phyloP scores from a whole-genome alignment of 2,797 vertebrate species.

The Aotus griseimembra region DNA sequence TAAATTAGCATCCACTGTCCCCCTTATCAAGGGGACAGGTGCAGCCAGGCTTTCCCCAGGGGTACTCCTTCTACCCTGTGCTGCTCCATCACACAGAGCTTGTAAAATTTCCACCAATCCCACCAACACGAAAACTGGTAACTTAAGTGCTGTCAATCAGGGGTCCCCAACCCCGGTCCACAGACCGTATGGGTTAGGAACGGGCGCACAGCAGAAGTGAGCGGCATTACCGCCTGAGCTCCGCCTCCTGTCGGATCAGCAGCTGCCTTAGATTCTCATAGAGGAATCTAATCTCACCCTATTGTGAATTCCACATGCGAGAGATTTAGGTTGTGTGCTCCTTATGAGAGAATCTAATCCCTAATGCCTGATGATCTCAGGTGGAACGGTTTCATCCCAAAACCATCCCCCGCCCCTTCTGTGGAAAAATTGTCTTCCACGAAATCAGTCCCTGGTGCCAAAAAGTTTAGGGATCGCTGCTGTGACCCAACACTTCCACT shows the following conservation, averaged over 20 bases:
- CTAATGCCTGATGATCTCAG: neutral
- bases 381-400: neutral
- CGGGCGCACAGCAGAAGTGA: neutral
- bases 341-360: neutral
- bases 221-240: neutral
- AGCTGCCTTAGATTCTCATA: neutral
- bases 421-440: neutral
- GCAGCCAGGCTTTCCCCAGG: fast-evolving
- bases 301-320: neutral
- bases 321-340: neutral
- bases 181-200: neutral
- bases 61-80: neutral
- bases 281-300: neutral
- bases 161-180: neutral
- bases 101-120: neutral
- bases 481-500: neutral
- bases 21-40: too few relatives aligned
- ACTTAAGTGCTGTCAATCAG: neutral
- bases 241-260: neutral
- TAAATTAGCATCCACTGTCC: neutral
- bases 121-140: neutral
- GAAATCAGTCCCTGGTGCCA: neutral
- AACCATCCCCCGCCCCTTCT: neutral
- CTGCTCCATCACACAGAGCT: neutral
- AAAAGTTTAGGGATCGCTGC: neutral